These are phyloP conservation scores for Sialia sialis DNA, from an alignment of 2,113 vertebrate species.

Conservation along the genomic window DNA sequence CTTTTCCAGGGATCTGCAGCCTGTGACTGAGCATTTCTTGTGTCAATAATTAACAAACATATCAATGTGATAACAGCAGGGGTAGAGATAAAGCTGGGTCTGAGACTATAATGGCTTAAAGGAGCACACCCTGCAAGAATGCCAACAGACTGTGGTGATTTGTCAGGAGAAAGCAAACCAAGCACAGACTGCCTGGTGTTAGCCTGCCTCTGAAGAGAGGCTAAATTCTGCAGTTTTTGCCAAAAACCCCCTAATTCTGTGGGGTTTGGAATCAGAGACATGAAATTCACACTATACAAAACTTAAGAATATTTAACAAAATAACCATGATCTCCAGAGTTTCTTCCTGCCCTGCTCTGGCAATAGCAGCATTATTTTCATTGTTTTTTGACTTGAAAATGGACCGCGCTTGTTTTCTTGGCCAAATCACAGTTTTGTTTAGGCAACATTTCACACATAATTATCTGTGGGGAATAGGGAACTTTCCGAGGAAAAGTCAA, in stretches of 20 bases:
- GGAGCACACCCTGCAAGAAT: background rate
- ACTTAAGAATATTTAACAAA: background rate
- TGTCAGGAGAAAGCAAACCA: background rate
- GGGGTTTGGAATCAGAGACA: background rate
- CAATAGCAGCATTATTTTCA: background rate
- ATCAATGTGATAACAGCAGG: conserved; percentile 26
- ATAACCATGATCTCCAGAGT: background rate
- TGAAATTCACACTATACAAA: background rate
- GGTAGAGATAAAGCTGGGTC: background rate
- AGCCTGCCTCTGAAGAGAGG: background rate
- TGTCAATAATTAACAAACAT: conserved; percentile 59
- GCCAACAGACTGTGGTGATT: background rate
- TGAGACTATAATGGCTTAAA: background rate
- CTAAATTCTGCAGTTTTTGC: background rate
- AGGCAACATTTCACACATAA: conserved; percentile 53
- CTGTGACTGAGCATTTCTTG: conserved; percentile 3
- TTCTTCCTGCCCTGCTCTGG: background rate
- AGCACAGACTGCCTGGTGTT: background rate
- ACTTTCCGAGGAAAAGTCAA: conserved; percentile 41
- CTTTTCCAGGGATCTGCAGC: background rate
- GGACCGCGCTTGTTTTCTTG: background rate
- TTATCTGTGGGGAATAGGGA: conserved; percentile 39
- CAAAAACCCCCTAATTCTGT: background rate
- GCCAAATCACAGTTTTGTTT: conserved; percentile 8
- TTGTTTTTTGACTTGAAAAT: background rate